phyloP scores from a whole-genome alignment of 2,113 vertebrate species.

The Bombycilla garrulus region DNA sequence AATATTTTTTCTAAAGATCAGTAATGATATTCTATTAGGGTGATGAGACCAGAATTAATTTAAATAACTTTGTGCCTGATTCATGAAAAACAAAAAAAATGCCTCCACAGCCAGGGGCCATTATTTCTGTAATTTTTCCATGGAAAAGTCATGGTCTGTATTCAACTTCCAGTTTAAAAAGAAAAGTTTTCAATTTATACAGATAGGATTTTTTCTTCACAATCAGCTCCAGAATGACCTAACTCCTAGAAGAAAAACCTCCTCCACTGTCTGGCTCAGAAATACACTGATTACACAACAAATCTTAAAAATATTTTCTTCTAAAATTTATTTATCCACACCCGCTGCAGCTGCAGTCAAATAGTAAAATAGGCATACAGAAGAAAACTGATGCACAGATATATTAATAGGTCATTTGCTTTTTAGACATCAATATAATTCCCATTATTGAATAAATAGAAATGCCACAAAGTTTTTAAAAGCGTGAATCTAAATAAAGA shows the following conservation, averaged over 20 bases:
- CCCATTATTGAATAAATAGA: background rate
- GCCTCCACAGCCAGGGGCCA: constrained; percentile 27
- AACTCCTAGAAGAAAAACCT: constrained; percentile 19
- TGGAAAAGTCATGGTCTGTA: constrained; percentile 60
- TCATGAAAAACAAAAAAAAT: constrained; percentile 66
- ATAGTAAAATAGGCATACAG: constrained; percentile 9
- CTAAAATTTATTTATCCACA: constrained; percentile 37
- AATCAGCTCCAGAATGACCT: constrained; percentile 50
- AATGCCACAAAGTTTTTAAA: background rate
- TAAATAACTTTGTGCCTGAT: constrained; percentile 64
- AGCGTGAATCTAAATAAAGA: background rate
- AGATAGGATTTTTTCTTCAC: constrained; percentile 47
- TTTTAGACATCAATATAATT: background rate
- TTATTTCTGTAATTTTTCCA: constrained; percentile 65
- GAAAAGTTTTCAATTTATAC: constrained; percentile 68
- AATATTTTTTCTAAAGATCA: constrained; percentile 37
- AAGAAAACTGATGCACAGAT: background rate
- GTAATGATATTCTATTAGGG: constrained; percentile 54
- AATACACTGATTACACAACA: background rate
- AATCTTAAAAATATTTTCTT: constrained; percentile 37
- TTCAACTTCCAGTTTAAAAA: constrained; percentile 62
- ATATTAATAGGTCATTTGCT: background rate
- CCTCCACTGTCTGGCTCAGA: constrained; percentile 5
- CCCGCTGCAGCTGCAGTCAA: background rate
- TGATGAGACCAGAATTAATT: constrained; percentile 70